Conservation (phyloP, 2,888 invertebrate genomes). For the Coelinius sp. region DNA sequence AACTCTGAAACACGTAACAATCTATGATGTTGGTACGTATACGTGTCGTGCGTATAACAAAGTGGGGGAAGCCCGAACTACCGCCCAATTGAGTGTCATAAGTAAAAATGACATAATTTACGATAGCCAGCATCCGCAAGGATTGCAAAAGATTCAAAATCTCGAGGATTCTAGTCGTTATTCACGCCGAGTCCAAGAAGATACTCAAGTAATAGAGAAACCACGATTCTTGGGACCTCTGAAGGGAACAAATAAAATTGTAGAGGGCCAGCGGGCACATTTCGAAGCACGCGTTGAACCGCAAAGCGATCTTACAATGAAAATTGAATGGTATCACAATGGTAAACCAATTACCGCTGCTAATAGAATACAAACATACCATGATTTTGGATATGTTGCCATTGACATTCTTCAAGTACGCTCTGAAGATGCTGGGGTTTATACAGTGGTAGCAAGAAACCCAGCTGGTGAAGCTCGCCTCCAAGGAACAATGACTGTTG, state of each 20-base stretch:
- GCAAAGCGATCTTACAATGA: conserved; percentile 92
- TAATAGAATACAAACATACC: conserved; percentile 92
- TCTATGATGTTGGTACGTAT: conserved; percentile 91
- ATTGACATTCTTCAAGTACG: conserved; percentile 94
- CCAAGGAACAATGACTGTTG: conserved; percentile 87
- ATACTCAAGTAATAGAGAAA: conserved; percentile 82
- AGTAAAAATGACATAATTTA: conserved; percentile 89
- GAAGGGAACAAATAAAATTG: conserved; percentile 93
- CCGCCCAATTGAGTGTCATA: conserved; percentile 85
- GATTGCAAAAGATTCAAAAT: conserved; percentile 91
- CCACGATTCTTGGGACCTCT: conserved; percentile 91
- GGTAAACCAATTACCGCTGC: conserved; percentile 91
- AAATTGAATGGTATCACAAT: conserved; percentile 97
- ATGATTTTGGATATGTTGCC: conserved; percentile 97
- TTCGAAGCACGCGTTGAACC: conserved; percentile 97
- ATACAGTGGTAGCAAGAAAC: conserved; percentile 94
- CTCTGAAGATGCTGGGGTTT: conserved; percentile 92
- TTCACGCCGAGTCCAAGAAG: conserved; percentile 78
- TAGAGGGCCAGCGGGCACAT: conserved; percentile 94
- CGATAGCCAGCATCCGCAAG: conserved; percentile 93
- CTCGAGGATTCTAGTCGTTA: conserved; percentile 88
- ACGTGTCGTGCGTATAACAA: conserved; percentile 91
- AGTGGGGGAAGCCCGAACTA: conserved; percentile 87
- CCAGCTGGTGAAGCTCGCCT: conserved; percentile 90
- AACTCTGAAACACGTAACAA: conserved; percentile 91